Evolutionary conservation across 2,797 vertebrate genomes (phyloP).

Genomic region (Halcyon chelicuti): DNA sequence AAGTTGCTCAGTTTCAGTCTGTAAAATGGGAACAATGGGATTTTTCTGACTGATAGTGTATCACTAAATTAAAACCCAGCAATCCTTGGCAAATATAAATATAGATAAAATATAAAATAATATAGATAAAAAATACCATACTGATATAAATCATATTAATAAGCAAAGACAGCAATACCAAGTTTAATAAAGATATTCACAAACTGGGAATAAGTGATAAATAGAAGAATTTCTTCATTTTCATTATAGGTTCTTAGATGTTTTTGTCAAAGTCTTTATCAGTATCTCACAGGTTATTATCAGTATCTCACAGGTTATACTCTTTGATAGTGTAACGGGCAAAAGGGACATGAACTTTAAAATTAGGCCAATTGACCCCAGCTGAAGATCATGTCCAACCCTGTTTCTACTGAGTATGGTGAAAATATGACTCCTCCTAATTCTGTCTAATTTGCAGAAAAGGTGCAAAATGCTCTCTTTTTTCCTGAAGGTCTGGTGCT

Average conservation of each 20-base stretch:
- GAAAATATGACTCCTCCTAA: not conserved
- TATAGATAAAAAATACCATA: not conserved
- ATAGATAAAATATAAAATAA: too few species aligned
- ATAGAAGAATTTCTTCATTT: not conserved
- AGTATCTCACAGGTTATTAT: not conserved
- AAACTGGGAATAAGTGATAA: not conserved
- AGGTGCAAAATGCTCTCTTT: not conserved
- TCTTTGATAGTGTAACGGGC: not conserved
- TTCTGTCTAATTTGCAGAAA: not conserved
- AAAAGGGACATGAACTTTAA: not conserved
- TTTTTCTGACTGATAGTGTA: not conserved
- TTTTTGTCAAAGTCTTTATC: not conserved
- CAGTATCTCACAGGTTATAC: not conserved
- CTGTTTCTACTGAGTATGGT: not conserved
- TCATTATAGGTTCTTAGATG: not conserved
- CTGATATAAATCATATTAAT: not conserved
- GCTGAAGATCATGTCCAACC: not conserved
- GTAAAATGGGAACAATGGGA: not conserved
- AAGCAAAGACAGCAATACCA: not conserved
- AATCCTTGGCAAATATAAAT: not conserved
- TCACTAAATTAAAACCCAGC: not conserved
- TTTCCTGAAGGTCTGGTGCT: not conserved
- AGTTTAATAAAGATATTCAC: not conserved
- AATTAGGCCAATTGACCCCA: not conserved
- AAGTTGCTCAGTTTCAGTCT: not conserved